Evolutionary conservation across 2,113 vertebrate species (phyloP).

Genomic region (Aldabrachelys gigantea): DNA sequence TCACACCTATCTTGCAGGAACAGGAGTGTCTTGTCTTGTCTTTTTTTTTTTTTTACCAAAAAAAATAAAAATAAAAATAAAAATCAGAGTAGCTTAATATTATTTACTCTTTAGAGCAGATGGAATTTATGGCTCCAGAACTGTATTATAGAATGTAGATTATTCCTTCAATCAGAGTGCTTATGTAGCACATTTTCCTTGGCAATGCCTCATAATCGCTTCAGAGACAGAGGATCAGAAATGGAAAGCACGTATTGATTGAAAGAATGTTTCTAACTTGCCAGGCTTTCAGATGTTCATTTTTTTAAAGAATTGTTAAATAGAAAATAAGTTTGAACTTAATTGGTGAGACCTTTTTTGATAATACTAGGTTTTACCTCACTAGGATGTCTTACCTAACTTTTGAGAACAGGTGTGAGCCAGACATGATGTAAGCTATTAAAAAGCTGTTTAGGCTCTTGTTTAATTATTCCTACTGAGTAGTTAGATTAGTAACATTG

Average conservation of each 20-base stretch:
- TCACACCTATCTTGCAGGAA: not conserved
- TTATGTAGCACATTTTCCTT: not conserved
- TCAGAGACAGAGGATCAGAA: not conserved
- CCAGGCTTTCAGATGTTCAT: not conserved
- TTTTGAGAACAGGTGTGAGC: not conserved
- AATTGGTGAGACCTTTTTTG: not conserved
- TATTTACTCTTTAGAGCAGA: conserved; percentile 1
- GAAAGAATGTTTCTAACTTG: not conserved
- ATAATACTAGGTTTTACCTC: no score
- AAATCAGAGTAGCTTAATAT: not conserved
- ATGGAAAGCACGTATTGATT: not conserved
- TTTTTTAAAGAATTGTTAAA: not conserved
- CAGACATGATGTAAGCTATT: not conserved
- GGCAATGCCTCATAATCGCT: not conserved
- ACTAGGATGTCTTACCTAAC: no score
- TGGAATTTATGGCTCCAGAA: not conserved
- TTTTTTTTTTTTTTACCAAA: not conserved
- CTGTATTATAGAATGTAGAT: not conserved
- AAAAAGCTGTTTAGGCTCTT: not conserved
- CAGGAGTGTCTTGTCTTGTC: not conserved
- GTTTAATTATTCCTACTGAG: not conserved
- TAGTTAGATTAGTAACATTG: not conserved
- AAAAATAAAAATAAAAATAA: no score
- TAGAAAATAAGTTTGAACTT: not conserved
- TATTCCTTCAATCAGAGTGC: conserved; percentile 12